Evolutionary conservation across 2,797 vertebrate species (phyloP).

Genomic region (Oophaga sylvatica): DNA sequence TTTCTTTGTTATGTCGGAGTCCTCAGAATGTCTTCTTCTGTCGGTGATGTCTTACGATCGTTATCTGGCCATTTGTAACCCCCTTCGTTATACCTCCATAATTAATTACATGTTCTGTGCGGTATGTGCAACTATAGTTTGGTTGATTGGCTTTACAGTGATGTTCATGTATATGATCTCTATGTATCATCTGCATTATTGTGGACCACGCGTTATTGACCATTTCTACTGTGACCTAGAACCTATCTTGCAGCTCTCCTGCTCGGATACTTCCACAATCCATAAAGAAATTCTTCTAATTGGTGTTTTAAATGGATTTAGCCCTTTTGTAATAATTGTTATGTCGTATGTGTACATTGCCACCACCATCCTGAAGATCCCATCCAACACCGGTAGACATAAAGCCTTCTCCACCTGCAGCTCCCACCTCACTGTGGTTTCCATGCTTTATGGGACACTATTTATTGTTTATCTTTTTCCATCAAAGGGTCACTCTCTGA

Average conservation of each 20-base stretch:
- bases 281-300: neutral
- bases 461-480: neutral
- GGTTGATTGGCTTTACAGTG: neutral
- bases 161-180: neutral
- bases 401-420: conserved; percentile 19
- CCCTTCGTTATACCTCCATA: neutral
- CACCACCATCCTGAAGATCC: neutral
- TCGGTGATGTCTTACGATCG: neutral
- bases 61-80: conserved; percentile 5
- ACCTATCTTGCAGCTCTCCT: neutral
- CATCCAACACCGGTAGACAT: neutral
- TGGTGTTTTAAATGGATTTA: neutral
- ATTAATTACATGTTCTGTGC: neutral
- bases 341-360: neutral
- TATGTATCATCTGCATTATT: neutral
- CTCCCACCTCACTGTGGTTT: neutral
- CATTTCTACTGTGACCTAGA: conserved; percentile 1
- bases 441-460: neutral
- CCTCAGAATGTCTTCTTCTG: neutral
- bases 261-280: neutral
- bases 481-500: neutral
- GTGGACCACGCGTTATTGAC: neutral
- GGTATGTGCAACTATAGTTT: neutral
- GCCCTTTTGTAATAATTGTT: neutral
- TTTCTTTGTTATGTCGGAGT: neutral